These are phyloP conservation scores for Spatulosminthurus flaviceps DNA, from an alignment of 2,888 invertebrate species.

Conservation along the genomic window DNA sequence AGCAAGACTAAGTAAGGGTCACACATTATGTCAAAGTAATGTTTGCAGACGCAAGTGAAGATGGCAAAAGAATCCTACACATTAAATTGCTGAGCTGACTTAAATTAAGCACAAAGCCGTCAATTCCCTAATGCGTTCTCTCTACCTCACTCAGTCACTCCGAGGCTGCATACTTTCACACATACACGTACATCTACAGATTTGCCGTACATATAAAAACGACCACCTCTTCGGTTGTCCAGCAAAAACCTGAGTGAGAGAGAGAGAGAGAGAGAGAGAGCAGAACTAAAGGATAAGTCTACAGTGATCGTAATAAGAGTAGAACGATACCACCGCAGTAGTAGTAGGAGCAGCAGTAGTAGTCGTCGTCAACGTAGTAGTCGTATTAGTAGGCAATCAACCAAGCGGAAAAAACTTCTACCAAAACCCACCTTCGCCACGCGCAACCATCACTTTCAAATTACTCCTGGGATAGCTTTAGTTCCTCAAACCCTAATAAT, in stretches of 20 bases:
- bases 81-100: conserved; percentile 8
- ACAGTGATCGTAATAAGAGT: background rate
- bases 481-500: background rate
- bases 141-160: background rate
- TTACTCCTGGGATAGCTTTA: conserved; percentile 31
- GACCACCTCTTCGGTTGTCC: no score
- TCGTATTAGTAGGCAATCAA: conserved; percentile 26
- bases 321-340: background rate
- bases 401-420: conserved; percentile 36
- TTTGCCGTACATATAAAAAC: no score
- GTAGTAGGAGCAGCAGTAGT: background rate
- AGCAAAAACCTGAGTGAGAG: background rate
- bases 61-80: background rate
- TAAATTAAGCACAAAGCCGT: conserved; percentile 34
- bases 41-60: no score
- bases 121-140: conserved; percentile 31
- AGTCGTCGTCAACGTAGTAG: background rate
- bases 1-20: no score
- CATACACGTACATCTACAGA: background rate
- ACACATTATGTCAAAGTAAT: no score
- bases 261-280: background rate
- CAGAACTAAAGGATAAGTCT: background rate
- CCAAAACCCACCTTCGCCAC: background rate
- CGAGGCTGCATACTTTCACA: background rate
- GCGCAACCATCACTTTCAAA: conserved; percentile 38